phyloP scores from a whole-genome alignment of 1,140 invertebrate genomes.

The Papilio polyxenes region DNA sequence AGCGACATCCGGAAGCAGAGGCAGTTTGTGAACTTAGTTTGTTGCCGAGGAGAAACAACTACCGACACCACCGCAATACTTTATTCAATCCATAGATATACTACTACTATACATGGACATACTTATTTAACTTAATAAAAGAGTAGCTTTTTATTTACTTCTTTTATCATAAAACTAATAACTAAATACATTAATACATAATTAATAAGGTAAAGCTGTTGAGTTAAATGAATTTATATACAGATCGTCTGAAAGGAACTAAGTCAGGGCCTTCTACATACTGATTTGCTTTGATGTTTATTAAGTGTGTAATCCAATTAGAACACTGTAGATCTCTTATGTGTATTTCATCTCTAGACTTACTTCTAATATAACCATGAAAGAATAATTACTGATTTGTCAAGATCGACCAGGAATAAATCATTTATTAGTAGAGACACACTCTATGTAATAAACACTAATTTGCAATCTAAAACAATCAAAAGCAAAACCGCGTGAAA shows the following conservation, averaged over 20 bases:
- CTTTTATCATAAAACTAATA: background rate
- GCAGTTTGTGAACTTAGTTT: constrained; percentile 63
- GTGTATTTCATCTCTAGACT: background rate
- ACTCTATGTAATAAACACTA: constrained; percentile 16
- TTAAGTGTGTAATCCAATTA: background rate
- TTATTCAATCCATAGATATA: constrained; percentile 53
- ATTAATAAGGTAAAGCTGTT: background rate
- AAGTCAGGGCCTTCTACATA: background rate
- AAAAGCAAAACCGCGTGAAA: constrained; percentile 57
- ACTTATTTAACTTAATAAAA: too few species aligned
- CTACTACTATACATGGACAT: too few species aligned
- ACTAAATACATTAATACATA: too few species aligned
- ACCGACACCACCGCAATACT: constrained; percentile 57
- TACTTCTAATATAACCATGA: background rate
- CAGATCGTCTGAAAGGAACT: background rate
- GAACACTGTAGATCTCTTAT: background rate
- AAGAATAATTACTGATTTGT: background rate
- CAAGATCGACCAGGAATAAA: background rate
- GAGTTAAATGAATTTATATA: background rate
- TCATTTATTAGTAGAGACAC: background rate
- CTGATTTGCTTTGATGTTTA: background rate
- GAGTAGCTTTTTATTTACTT: background rate
- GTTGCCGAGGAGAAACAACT: constrained; percentile 59
- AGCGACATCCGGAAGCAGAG: constrained; percentile 56
- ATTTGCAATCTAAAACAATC: constrained; percentile 14